Evolutionary conservation across 1,140 invertebrate species (phyloP).

Genomic region (Ceratoteleas bidentatus): DNA sequence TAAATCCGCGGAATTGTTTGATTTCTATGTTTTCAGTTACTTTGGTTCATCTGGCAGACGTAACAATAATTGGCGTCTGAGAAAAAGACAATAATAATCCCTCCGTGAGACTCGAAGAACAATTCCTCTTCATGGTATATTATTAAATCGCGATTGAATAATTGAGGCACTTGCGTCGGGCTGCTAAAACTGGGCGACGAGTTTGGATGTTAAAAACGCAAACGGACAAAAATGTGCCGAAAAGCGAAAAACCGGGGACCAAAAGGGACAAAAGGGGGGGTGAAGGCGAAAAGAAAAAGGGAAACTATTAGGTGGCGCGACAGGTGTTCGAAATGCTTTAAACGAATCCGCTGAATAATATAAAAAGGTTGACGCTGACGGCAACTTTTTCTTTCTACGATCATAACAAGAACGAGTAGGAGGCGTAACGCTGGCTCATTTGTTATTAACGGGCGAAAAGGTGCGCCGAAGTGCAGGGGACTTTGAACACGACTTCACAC

Average conservation of each 20-base stretch:
- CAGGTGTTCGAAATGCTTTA: constrained; percentile 78
- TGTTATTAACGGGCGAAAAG: constrained; percentile 79
- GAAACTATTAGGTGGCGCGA: constrained; percentile 64
- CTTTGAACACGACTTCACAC: constrained; percentile 81
- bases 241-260: neutral
- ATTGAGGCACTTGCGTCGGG: too few relatives aligned
- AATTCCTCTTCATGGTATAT: too few relatives aligned
- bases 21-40: too few relatives aligned
- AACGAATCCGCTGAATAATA: constrained; percentile 79
- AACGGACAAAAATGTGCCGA: neutral
- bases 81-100: too few relatives aligned
- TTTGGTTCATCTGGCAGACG: too few relatives aligned
- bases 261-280: constrained; percentile 6
- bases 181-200: too few relatives aligned
- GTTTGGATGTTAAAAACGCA: neutral
- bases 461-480: constrained; percentile 78
- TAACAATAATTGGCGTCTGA: too few relatives aligned
- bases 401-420: constrained; percentile 78
- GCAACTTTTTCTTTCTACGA: constrained; percentile 76
- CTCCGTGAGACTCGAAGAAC: too few relatives aligned
- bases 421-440: constrained; percentile 76
- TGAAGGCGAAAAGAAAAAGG: constrained; percentile 13
- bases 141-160: too few relatives aligned
- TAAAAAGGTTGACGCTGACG: constrained; percentile 77
- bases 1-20: too few relatives aligned